phyloP scores from a whole-genome alignment of 2,797 vertebrate species.

The Pterois miles region DNA sequence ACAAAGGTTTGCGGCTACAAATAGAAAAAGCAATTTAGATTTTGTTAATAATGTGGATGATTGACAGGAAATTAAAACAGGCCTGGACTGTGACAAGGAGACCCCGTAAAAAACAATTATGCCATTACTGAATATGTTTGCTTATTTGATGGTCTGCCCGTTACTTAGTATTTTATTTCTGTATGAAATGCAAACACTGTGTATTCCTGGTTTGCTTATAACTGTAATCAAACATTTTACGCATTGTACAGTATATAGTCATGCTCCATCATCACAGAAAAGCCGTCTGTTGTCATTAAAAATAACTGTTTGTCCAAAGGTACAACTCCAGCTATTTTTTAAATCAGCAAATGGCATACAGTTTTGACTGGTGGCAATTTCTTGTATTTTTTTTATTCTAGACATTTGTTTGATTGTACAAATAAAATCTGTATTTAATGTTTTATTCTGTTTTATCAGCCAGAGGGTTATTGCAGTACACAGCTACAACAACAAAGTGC shows the following conservation, averaged over 20 bases:
- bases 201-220: conserved; percentile 3
- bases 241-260: neutral
- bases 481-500: neutral
- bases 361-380: neutral
- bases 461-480: neutral
- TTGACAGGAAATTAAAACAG: conserved; percentile 75
- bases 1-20: conserved; percentile 62
- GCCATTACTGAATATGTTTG: conserved; percentile 42
- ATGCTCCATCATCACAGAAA: conserved; percentile 16
- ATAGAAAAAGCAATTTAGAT: conserved; percentile 72
- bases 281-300: neutral
- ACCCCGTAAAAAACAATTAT: conserved; percentile 34
- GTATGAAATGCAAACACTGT: conserved; percentile 17
- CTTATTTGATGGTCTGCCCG: conserved; percentile 45
- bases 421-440: neutral
- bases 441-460: neutral
- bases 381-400: neutral
- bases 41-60: conserved; percentile 69
- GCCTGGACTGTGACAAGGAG: conserved; percentile 52
- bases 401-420: neutral
- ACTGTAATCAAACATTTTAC: conserved; percentile 11
- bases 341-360: neutral
- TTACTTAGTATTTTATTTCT: conserved; percentile 36
- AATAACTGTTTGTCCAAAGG: neutral
- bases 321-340: neutral